Base-by-base conservation (phyloP, 2,888 invertebrate genomes). In the Helleia helle region DNA sequence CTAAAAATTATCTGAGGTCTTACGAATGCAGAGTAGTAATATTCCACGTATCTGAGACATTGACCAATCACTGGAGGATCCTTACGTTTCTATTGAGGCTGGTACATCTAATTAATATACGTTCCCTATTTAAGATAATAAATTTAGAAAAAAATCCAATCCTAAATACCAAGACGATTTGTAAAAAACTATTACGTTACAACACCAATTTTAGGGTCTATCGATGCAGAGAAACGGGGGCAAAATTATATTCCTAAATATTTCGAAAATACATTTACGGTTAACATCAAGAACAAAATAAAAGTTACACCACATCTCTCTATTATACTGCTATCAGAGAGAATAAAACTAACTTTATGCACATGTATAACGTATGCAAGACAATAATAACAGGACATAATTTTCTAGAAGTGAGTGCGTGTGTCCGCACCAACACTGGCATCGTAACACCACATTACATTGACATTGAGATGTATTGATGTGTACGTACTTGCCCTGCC, bases 401-500 rank as follows among this genome's bases (percentile, higher is more conserved):
- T 65, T 68, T 64, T 74, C 81, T 86, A 86, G 71, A 70, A 60
- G 58, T 58, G 50, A 54, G 52, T 62, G 59, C 54, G 62, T 51
- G 56, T 54, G 52, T 55, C 55, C 62, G 11, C 51, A 48, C 54
- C 56, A 58, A 59, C 58, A 54, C 54, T 54, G 22, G 55, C 60
- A 55, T 58, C 65, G 56, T 59, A 70, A 77, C 81, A 80, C 71
- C 77, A 83, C 81, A 80, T 72, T 71, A 81, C 79, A 80, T 67
- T 62, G 67, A 81, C 79, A 77, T 52, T 70, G 71, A 74, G 59
- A 59, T 58, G 60, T 62, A 74, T 60, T 68, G 54, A 61, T 58
- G 66, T 75, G 34, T 94, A 96, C 96, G 91, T 96, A 96, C 96
- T 96, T 95, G 96, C 94, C 91, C 96, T 91, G 89, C 96, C 96